phyloP scores from a whole-genome alignment of 2,113 vertebrate genomes.

The Dicrurus megarhynchus region DNA sequence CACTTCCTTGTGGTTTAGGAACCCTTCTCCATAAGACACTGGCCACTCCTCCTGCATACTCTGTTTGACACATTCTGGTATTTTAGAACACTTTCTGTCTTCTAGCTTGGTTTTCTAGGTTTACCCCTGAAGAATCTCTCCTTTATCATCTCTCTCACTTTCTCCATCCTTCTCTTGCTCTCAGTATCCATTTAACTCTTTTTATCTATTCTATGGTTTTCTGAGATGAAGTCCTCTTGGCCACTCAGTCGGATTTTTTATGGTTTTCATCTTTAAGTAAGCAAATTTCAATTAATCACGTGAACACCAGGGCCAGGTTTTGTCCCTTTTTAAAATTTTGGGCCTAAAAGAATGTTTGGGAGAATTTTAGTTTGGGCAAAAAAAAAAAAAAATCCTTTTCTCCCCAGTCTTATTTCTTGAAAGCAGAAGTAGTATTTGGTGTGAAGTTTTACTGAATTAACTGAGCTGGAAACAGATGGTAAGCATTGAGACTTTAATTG shows the following conservation, averaged over 20 bases:
- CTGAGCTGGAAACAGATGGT: neutral
- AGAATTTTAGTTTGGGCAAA: neutral
- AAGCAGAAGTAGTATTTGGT: neutral
- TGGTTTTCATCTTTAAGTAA: neutral
- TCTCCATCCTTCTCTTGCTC: neutral
- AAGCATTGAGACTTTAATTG: neutral
- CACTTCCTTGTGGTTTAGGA: rapidly evolving
- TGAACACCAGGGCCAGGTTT: neutral
- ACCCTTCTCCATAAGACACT: neutral
- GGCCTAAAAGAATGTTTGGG: neutral
- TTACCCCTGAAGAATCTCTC: neutral
- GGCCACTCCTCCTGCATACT: neutral
- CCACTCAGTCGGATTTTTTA: neutral
- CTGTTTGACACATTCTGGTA: neutral
- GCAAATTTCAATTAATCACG: neutral
- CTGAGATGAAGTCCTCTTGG: neutral
- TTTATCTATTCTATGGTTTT: neutral
- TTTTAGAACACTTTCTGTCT: neutral
- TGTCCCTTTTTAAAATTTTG: neutral
- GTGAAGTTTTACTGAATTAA: neutral
- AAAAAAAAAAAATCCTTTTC: neutral
- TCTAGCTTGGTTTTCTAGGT: neutral
- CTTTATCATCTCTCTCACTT: neutral
- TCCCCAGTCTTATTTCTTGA: neutral
- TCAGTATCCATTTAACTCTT: neutral